Evolutionary conservation across 1,140 invertebrate species (phyloP).

Genomic region (Lordiphosa mommai): DNA sequence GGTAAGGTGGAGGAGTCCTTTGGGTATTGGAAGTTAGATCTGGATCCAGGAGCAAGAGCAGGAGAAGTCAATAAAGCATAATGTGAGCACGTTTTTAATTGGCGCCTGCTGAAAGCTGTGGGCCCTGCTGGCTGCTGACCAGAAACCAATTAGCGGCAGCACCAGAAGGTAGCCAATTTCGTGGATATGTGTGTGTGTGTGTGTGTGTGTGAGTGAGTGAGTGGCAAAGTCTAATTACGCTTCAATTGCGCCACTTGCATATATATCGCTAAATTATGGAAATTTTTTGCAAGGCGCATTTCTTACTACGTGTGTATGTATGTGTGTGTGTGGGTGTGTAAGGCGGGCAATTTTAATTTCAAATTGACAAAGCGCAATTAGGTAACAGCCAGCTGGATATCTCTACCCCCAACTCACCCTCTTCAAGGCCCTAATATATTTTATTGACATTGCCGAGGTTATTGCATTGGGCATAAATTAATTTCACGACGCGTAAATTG

Average conservation of each 20-base stretch:
- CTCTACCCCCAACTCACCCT: neutral
- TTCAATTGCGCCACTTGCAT: slow-evolving; percentile 79
- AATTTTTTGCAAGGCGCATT: slow-evolving; percentile 77
- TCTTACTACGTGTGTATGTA: slow-evolving; percentile 31
- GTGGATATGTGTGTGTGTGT: slow-evolving; percentile 9
- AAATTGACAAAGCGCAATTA: slow-evolving; percentile 73
- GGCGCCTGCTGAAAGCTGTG: slow-evolving; percentile 59
- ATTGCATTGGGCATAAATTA: slow-evolving; percentile 80
- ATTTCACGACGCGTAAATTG: slow-evolving; percentile 79
- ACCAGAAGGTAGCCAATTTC: slow-evolving; percentile 47
- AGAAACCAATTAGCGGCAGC: slow-evolving; percentile 73
- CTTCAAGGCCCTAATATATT: slow-evolving; percentile 64
- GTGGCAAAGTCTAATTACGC: slow-evolving; percentile 76
- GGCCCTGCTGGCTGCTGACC: slow-evolving; percentile 44
- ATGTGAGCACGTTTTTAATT: slow-evolving; percentile 78
- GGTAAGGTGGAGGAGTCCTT: slow-evolving; percentile 31
- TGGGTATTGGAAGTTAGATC: slow-evolving; percentile 20
- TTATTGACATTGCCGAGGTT: slow-evolving; percentile 78
- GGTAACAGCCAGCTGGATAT: slow-evolving; percentile 27
- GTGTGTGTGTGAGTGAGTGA: slow-evolving; percentile 33
- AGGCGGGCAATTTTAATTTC: slow-evolving; percentile 65
- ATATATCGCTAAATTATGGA: slow-evolving; percentile 79
- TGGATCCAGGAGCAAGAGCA: neutral
- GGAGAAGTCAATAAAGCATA: slow-evolving; percentile 72
- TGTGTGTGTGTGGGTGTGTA: slow-evolving; percentile 11